phyloP scores from a whole-genome alignment of 2,113 vertebrate species.

The Cyprinodon tularosa region DNA sequence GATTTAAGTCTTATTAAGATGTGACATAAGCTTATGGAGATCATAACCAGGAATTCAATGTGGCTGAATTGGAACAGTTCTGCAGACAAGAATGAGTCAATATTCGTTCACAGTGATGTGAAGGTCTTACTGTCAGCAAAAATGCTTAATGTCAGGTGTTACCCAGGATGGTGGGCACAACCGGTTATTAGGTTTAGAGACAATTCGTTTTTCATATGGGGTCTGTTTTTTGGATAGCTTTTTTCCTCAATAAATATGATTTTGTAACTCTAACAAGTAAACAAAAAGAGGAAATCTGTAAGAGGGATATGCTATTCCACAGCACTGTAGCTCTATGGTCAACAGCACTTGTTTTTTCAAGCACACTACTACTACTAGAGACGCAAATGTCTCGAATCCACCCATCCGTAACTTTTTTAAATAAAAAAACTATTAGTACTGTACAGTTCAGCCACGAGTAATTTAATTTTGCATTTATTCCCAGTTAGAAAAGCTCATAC shows the following conservation, averaged over 20 bases:
- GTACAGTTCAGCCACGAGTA: slow-evolving; percentile 68
- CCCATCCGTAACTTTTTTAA: slow-evolving; percentile 30
- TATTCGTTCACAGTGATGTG: background rate
- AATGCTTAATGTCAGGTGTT: background rate
- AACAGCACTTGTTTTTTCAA: slow-evolving; percentile 72
- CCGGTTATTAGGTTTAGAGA: background rate
- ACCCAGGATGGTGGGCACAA: background rate
- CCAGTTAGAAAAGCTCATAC: slow-evolving; percentile 59
- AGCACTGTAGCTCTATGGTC: slow-evolving; percentile 51
- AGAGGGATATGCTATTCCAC: background rate
- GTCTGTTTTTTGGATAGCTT: background rate
- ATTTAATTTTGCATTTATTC: slow-evolving; percentile 68
- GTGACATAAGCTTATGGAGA: background rate
- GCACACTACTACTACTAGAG: slow-evolving; percentile 67
- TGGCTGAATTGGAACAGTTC: background rate
- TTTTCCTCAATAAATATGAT: background rate
- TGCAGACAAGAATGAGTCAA: background rate
- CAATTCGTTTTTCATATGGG: background rate
- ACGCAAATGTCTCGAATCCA: slow-evolving; percentile 34
- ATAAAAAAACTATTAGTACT: slow-evolving; percentile 56
- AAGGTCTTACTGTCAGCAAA: background rate
- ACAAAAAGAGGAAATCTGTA: background rate
- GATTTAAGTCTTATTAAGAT: background rate
- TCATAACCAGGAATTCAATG: background rate
- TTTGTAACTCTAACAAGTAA: background rate